Base-by-base conservation (phyloP, 92 coral and sea anemone genomes). In the Porites evermanni region DNA sequence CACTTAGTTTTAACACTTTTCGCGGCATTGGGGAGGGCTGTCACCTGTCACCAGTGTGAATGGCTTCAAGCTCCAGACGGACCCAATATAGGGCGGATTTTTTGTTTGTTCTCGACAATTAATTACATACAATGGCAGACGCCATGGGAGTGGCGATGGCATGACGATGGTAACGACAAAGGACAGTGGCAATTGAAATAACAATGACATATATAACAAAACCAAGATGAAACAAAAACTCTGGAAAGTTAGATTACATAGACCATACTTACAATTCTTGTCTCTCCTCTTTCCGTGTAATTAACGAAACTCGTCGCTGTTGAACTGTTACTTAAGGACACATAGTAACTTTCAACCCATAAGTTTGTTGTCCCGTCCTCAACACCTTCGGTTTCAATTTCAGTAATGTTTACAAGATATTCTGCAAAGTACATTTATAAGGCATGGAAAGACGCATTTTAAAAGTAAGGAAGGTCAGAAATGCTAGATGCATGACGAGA, bases 361-460 rank as follows among this genome's bases (percentile, higher is more conserved):
- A 69, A 80, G 10, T 80, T 66, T 7, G 52, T 24, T 52, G 85
- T 53, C 4, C 17, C 75, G 12, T 80, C 85, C 29, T 53, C 54
- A 12, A 80, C 67, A 1, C 76, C 85, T 80, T 80, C 85, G 11
- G 76, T 80, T 58, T 80, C 85, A 26, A 80, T 80, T 4, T 17
- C 85, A 24, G 85, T 80, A 2, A 80, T 70, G 53, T 80, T 80
- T 4, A 72, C 70, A 17, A 80, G 66, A 58, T 80, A 70, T 80
- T 80, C 85, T 80, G n/a, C 18, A 51, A 29, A 8, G 4, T 9
- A 64, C 47, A 38, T 12, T 23, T 4, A 63, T 17, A 10, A 16
- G n/a, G 3, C 16, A 12, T 56, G 8, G 12, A 8, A 56, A 14
- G 12, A 14, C 16, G 61, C 61, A 56, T 11, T 56, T 11, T 56